Percentiles rank a stretch among this genome's conserved stretches.
Evolutionary conservation across 2,113 vertebrate genomes (phyloP).

Genomic region (Phoxinus phoxinus): DNA sequence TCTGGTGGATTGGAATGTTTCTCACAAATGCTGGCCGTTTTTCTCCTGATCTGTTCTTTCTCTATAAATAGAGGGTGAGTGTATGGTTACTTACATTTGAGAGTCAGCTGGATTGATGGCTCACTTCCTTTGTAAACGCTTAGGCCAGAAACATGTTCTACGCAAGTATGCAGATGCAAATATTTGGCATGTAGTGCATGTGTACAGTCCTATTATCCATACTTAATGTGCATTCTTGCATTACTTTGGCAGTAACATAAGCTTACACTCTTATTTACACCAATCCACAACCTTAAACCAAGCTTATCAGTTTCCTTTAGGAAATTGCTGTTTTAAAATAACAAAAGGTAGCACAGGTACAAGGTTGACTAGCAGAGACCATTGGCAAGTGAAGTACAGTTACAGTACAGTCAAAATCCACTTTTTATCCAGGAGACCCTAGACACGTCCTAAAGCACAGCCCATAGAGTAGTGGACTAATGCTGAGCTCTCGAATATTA

Average conservation of each 20-base stretch:
- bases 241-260: background rate
- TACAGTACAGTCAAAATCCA: background rate
- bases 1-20: conserved; percentile 35
- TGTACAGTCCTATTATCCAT: background rate
- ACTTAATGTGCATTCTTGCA: background rate
- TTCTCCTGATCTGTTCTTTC: conserved; percentile 40
- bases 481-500: conserved; percentile 6
- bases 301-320: background rate
- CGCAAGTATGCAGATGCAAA: background rate
- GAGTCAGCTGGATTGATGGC: background rate
- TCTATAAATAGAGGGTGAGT: conserved; percentile 42
- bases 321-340: background rate
- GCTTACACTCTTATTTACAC: no score
- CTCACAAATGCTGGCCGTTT: conserved; percentile 30
- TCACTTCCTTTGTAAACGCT: background rate
- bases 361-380: background rate
- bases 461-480: background rate
- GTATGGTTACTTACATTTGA: conserved; percentile 31
- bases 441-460: background rate
- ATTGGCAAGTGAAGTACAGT: background rate
- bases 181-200: background rate
- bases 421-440: background rate
- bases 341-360: background rate
- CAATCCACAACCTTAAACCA: no score
- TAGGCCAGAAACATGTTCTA: background rate